phyloP scores from a whole-genome alignment of 1,140 invertebrate species.

The Drosophila chauvacae region DNA sequence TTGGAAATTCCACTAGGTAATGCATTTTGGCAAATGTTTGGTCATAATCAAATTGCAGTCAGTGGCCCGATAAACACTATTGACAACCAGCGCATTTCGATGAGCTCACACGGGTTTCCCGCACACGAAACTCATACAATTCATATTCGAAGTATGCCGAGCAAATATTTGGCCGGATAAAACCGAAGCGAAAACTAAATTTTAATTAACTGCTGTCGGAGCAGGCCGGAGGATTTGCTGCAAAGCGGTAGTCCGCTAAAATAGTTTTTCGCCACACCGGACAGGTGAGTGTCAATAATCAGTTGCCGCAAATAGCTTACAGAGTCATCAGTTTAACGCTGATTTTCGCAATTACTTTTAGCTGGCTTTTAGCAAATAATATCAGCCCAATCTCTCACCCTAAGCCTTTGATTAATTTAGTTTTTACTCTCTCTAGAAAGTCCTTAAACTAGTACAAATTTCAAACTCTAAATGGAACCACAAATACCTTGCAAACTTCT shows the following conservation, averaged over 20 bases:
- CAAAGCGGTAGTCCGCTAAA: conserved; percentile 38
- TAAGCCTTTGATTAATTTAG: background rate
- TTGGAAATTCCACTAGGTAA: conserved; percentile 13
- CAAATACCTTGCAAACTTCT: conserved; percentile 14
- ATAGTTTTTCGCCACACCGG: conserved; percentile 26
- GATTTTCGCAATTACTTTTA: conserved; percentile 54
- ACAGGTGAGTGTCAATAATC: conserved; percentile 39
- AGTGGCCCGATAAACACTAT: conserved; percentile 52
- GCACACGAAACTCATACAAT: conserved; percentile 1
- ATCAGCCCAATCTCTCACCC: background rate
- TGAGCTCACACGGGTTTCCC: background rate
- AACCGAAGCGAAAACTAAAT: conserved; percentile 70
- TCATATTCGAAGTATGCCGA: conserved; percentile 13
- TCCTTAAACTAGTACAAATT: background rate
- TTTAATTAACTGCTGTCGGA: conserved; percentile 70
- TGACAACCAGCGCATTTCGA: conserved; percentile 38
- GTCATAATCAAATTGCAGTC: conserved; percentile 70
- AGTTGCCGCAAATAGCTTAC: conserved; percentile 5
- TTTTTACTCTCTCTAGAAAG: no score
- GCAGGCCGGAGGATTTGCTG: conserved; percentile 6
- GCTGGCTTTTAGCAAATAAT: conserved; percentile 25
- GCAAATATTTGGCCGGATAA: conserved; percentile 38
- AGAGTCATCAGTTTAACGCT: conserved; percentile 10
- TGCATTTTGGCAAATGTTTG: conserved; percentile 64
- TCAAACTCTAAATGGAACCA: background rate